These are phyloP conservation scores for Platycheirus rosarum DNA, from an alignment of 2,888 invertebrate species.

Conservation along the genomic window DNA sequence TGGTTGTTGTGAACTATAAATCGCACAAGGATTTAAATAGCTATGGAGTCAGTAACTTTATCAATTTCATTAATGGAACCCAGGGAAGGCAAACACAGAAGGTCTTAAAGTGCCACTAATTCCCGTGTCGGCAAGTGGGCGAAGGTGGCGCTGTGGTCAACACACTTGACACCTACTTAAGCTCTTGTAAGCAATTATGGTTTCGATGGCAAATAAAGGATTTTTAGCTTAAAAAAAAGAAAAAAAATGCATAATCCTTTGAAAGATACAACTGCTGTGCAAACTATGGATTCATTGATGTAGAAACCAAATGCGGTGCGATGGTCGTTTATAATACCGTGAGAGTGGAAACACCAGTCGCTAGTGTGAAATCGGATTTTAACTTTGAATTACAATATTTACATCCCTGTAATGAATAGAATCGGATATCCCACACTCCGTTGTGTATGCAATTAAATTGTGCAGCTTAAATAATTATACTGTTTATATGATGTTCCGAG, in stretches of 20 bases:
- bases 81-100: conserved; percentile 15
- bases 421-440: conserved; percentile 22
- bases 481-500: conserved; percentile 3
- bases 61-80: conserved; percentile 73
- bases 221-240: conserved; percentile 28
- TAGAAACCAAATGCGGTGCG: conserved; percentile 45
- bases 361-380: conserved; percentile 61
- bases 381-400: conserved; percentile 65
- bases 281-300: conserved; percentile 29
- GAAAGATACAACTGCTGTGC: conserved; percentile 27
- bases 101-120: conserved; percentile 55
- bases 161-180: conserved; percentile 24
- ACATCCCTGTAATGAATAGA: conserved; percentile 56
- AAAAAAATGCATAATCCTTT: conserved; percentile 41
- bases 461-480: conserved; percentile 34
- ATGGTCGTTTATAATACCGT: conserved; percentile 46
- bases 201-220: conserved; percentile 32
- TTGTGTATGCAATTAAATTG: conserved; percentile 46
- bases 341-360: conserved; percentile 56
- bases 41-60: conserved; percentile 66
- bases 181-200: conserved; percentile 41
- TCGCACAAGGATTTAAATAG: conserved; percentile 73
- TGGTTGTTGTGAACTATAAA: conserved; percentile 68
- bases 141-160: conserved; percentile 30
- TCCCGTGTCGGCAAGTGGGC: conserved; percentile 27